A percentile compares a stretch with the other conserved stretches of the same genome.
These are phyloP conservation scores for Anguilla pacifica DNA, from an alignment of 2,797 vertebrate genomes.

Conservation along the genomic window DNA sequence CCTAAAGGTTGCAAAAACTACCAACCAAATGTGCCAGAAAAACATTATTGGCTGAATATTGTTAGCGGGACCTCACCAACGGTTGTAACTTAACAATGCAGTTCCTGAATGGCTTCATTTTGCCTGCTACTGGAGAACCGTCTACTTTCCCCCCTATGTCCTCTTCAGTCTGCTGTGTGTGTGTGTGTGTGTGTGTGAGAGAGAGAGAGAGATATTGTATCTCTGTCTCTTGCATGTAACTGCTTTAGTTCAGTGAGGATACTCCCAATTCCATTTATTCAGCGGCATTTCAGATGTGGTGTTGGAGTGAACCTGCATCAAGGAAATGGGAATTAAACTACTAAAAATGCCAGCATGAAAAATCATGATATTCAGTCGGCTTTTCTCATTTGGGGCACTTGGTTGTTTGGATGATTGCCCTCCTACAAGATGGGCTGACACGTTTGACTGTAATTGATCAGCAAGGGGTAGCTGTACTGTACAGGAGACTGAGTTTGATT, in stretches of 20 bases:
- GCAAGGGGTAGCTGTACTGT: neutral
- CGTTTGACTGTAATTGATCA: neutral
- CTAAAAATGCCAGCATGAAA: conserved; percentile 2
- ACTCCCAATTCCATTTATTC: neutral
- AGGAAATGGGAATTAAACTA: neutral
- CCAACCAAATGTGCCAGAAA: neutral
- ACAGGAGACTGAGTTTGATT: neutral
- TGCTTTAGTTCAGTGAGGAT: neutral
- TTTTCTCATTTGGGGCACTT: neutral
- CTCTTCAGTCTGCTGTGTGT: neutral
- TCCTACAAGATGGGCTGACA: neutral
- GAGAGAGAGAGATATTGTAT: neutral
- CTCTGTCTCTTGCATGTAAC: neutral
- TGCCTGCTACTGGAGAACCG: neutral
- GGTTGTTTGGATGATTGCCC: neutral
- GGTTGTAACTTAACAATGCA: neutral
- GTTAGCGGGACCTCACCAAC: neutral
- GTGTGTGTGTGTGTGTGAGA: neutral
- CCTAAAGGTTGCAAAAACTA: neutral
- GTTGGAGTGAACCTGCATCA: neutral
- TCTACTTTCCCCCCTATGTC: no score
- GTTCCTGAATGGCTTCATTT: neutral
- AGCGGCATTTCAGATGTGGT: neutral
- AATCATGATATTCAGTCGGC: neutral
- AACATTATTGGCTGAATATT: neutral